phyloP scores from a whole-genome alignment of 2,113 vertebrate genomes.

The Mus musculus region DNA sequence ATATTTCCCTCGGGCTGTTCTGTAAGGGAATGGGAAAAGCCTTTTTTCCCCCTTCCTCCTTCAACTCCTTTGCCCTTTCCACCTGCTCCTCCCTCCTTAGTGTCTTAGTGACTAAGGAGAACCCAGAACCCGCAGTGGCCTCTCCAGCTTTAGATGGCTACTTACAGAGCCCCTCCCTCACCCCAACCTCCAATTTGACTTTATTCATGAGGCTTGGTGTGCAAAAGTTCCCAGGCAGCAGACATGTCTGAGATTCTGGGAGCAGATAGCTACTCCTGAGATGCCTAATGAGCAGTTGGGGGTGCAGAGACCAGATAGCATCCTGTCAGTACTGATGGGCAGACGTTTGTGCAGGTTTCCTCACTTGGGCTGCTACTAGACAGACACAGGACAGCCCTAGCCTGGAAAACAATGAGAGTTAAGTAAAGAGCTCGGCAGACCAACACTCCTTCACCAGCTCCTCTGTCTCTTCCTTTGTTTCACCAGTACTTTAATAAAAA shows the following conservation, averaged over 20 bases:
- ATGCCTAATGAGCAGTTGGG: background rate
- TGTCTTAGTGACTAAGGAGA: background rate
- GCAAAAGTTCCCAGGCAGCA: background rate
- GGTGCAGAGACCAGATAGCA: too few species aligned
- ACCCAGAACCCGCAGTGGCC: background rate
- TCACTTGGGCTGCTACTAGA: background rate
- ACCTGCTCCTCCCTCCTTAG: background rate
- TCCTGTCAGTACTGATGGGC: background rate
- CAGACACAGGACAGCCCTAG: background rate
- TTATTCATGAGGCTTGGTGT: too few species aligned
- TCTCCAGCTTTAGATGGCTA: background rate
- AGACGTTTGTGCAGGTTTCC: background rate
- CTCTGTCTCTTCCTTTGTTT: background rate
- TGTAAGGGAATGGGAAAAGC: background rate
- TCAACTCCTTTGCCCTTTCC: too few species aligned
- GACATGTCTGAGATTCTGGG: background rate
- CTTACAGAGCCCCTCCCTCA: background rate
- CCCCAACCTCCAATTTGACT: too few species aligned
- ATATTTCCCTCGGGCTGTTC: background rate
- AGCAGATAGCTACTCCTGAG: background rate
- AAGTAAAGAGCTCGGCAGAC: rapidly evolving
- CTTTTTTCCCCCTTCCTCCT: background rate
- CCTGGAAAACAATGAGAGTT: background rate
- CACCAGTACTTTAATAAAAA: background rate
- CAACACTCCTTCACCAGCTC: too few species aligned